These are phyloP conservation scores for Prinia subflava DNA, from an alignment of 2,113 vertebrate species.

Conservation along the genomic window DNA sequence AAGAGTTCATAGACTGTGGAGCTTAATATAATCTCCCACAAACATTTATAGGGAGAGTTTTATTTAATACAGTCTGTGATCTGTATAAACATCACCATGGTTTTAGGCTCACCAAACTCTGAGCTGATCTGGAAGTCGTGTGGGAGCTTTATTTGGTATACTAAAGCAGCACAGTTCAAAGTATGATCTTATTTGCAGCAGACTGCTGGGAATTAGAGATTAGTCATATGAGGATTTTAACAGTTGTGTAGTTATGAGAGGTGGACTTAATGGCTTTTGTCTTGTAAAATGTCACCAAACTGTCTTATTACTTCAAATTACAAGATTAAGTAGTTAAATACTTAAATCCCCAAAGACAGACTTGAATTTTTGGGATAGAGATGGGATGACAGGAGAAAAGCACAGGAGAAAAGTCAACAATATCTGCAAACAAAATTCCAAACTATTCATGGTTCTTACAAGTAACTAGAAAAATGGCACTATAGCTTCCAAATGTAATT, in stretches of 20 bases:
- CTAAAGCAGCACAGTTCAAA: slow-evolving; percentile 49
- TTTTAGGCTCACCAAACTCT: not conserved
- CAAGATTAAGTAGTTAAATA: slow-evolving; percentile 40
- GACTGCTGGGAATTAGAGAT: slow-evolving; percentile 62
- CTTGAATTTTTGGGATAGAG: not conserved
- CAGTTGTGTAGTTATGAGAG: slow-evolving; percentile 46
- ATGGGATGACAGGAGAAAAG: not conserved
- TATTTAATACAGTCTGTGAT: not conserved
- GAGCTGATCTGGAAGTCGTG: not conserved
- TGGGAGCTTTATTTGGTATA: slow-evolving; percentile 51
- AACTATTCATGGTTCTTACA: not conserved
- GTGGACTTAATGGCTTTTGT: slow-evolving; percentile 62
- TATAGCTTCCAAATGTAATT: slow-evolving; percentile 48
- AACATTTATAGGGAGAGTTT: not conserved
- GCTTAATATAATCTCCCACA: slow-evolving; percentile 6
- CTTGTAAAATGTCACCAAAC: slow-evolving; percentile 66
- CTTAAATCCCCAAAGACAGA: slow-evolving; percentile 16
- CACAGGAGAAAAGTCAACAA: not conserved
- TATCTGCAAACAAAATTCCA: not conserved
- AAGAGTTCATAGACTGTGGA: not conserved
- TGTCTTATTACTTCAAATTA: slow-evolving; percentile 61
- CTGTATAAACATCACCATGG: not conserved
- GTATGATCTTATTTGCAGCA: slow-evolving; percentile 63
- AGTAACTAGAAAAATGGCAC: slow-evolving; percentile 34
- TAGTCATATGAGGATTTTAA: slow-evolving; percentile 66